Percentiles rank a stretch among this genome's conserved stretches.
These are phyloP conservation scores for Syngnathoides biaculeatus DNA, from an alignment of 2,113 vertebrate species.

Conservation along the genomic window DNA sequence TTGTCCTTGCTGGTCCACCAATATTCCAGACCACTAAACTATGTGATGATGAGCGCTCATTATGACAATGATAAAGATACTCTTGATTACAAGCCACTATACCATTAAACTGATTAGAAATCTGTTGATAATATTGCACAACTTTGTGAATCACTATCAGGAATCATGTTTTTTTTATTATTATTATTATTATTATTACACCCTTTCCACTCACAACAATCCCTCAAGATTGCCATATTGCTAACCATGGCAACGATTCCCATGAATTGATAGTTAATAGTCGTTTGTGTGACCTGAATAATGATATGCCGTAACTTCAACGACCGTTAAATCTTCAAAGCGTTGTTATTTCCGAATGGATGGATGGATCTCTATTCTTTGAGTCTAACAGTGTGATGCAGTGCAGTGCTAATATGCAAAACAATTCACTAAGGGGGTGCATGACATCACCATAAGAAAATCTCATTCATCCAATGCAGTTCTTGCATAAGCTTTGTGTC, in stretches of 20 bases:
- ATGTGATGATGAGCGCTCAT: too few relatives aligned
- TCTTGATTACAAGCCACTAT: too few relatives aligned
- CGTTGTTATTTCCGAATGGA: neutral
- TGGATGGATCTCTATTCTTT: neutral
- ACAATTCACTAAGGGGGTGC: conserved; percentile 13
- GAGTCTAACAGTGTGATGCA: neutral
- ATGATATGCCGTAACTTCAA: neutral
- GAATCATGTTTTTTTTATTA: neutral
- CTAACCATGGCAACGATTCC: neutral
- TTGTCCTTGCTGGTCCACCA: too few relatives aligned
- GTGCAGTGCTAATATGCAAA: conserved; percentile 12
- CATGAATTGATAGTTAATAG: neutral
- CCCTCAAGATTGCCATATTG: neutral
- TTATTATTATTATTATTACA: too few relatives aligned
- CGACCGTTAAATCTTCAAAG: neutral
- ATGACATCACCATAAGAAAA: conserved; percentile 13
- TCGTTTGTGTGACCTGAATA: neutral
- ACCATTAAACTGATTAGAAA: too few relatives aligned
- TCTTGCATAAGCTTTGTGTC: neutral
- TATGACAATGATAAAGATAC: too few relatives aligned
- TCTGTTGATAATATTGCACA: too few relatives aligned
- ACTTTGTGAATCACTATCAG: too few relatives aligned
- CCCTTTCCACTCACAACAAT: neutral
- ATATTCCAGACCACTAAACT: too few relatives aligned
- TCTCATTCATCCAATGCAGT: neutral